Evolutionary conservation across 2,888 invertebrate species (phyloP), one percentile per base, ranked within the genome.

Genomic region (Diarsia brunnea): DNA sequence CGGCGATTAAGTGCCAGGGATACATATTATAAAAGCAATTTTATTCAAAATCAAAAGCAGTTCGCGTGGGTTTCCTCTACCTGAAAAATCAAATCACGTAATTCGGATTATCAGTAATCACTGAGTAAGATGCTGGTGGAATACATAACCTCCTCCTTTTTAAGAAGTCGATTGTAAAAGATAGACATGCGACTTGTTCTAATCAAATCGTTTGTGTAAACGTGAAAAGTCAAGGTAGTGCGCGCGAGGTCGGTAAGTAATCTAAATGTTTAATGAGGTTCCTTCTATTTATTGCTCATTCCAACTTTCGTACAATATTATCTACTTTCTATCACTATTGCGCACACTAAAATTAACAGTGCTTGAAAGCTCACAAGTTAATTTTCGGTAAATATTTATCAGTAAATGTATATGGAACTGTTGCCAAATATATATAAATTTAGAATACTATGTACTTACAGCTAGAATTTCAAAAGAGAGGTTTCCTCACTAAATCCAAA

Each of bases 371-470:
- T 75, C 19, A 43, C 21, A 58, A 31, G 21, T 58, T 49, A 10
- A 14, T 61, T 27, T 72, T 4, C 16, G 27, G 47, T 58, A 69
- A 43, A 43, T 61, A 73, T 43, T 49, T 21, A 27, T 51, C 38
- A 16, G 21, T n/a, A 60, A 60, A 73, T 43, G 14, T 71, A 7
- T 19, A 24, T 24, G 24, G 49, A 60, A 49, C 49, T 16, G 31
- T 53, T 19, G 45, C 5, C 14, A 63, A 47, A 64, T 45, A 21
- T 24, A 8, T 14, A 51, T 19, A n/a, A n/a, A 16, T 63, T 63
- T 10, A 4, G 55, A 53, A 10, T 4, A 67, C n/a, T 63, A 38
- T 38, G 38, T 38, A 58, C 24, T 71, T 77, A 51, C 8, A 71
- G 11, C 49, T 64, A 77, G 3, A 43, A 47, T 12, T 49, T 31